A percentile compares a stretch with the other conserved stretches of the same genome.
Evolutionary conservation across 2,888 invertebrate genomes (phyloP).

Genomic region (Lordiphosa fenestrarum): DNA sequence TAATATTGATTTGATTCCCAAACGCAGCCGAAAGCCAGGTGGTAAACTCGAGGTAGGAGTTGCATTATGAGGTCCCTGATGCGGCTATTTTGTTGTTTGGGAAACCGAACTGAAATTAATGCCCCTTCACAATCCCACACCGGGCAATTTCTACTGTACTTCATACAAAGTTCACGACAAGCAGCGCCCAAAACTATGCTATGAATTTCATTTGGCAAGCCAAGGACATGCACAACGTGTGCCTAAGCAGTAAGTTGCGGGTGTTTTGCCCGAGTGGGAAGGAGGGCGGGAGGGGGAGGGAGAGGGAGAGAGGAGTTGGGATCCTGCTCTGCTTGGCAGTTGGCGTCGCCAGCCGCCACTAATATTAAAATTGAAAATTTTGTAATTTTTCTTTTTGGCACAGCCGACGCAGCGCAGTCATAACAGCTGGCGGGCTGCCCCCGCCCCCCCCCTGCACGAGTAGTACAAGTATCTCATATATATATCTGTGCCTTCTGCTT

Average conservation of each 20-base stretch:
- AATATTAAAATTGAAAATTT: slow-evolving; percentile 75
- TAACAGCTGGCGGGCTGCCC: slow-evolving; percentile 56
- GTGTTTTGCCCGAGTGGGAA: slow-evolving; percentile 2
- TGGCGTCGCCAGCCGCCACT: slow-evolving; percentile 66
- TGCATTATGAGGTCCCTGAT: too few species aligned
- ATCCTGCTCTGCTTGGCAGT: slow-evolving; percentile 53
- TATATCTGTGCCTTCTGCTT: slow-evolving; percentile 63
- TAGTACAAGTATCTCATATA: slow-evolving; percentile 1
- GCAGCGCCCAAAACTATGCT: slow-evolving; percentile 61
- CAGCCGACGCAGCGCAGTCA: slow-evolving; percentile 62
- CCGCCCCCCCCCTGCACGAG: background rate
- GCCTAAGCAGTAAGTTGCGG: slow-evolving; percentile 56
- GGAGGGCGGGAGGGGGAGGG: background rate
- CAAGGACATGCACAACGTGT: slow-evolving; percentile 73
- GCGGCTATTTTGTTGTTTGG: too few species aligned
- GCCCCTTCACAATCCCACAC: background rate
- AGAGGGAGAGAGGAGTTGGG: slow-evolving; percentile 6
- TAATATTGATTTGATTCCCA: background rate
- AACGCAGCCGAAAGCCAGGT: background rate
- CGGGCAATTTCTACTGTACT: slow-evolving; percentile 43
- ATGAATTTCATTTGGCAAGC: slow-evolving; percentile 73
- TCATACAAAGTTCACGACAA: slow-evolving; percentile 33
- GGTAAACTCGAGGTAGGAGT: too few species aligned
- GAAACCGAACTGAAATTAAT: too few species aligned
- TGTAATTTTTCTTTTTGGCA: slow-evolving; percentile 73